A percentile compares a stretch with the other conserved stretches of the same genome.
These are phyloP conservation scores for Mantis religiosa DNA, from an alignment of 2,888 invertebrate species.

Conservation along the genomic window DNA sequence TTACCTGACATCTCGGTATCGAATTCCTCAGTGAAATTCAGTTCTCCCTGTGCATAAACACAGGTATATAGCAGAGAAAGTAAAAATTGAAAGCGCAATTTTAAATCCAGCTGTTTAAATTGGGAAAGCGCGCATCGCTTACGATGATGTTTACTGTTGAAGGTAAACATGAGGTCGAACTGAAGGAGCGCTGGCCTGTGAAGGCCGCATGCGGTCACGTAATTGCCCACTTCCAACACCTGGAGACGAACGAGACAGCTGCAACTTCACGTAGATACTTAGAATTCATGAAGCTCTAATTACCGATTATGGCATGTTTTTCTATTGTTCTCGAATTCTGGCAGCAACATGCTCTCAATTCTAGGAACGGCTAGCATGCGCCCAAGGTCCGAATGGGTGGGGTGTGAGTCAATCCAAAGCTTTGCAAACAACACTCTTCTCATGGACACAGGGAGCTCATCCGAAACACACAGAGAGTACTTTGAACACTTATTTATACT, in stretches of 20 bases:
- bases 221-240: not conserved
- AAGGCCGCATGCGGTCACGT: not conserved
- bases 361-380: not conserved
- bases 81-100: too few species aligned
- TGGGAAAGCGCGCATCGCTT: too few species aligned
- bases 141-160: not conserved
- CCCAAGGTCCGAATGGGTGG: not conserved
- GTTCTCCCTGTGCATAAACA: too few species aligned
- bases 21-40: too few species aligned
- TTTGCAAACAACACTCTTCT: too few species aligned
- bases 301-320: not conserved
- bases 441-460: too few species aligned
- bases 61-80: too few species aligned
- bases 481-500: too few species aligned
- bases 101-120: too few species aligned
- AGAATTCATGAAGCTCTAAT: not conserved
- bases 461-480: too few species aligned
- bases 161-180: not conserved
- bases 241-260: not conserved
- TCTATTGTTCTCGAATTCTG: not conserved
- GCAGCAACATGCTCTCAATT: not conserved
- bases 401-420: too few species aligned
- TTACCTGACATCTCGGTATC: too few species aligned
- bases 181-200: not conserved
- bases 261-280: not conserved